Conservation (phyloP, 2,888 invertebrate species). For the Tipula lateralis region DNA sequence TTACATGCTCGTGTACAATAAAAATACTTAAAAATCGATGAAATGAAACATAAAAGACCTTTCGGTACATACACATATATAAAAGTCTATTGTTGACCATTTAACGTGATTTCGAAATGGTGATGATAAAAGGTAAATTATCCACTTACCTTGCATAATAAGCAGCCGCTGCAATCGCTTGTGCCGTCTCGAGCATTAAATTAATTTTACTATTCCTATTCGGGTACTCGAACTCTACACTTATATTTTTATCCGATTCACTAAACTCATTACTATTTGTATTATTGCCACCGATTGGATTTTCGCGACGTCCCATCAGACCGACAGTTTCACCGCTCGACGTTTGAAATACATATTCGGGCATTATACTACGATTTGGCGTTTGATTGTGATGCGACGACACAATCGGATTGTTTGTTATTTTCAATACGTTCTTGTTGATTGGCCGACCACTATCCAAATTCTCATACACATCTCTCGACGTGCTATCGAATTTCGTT, state of each 20-base stretch:
- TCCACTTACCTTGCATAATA: constrained; percentile 43
- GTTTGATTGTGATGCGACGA: not conserved
- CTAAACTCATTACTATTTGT: constrained; percentile 36
- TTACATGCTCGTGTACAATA: not conserved
- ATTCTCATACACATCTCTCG: not conserved
- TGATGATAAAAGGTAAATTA: not conserved
- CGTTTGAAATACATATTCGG: not conserved
- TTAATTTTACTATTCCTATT: constrained; percentile 44
- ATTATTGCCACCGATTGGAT: constrained; percentile 32
- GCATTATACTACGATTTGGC: not conserved
- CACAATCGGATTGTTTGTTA: not conserved
- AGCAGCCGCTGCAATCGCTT: constrained; percentile 44
- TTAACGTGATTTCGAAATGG: not conserved
- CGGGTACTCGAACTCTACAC: constrained; percentile 36
- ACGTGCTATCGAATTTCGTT: constrained; percentile 40
- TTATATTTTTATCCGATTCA: constrained; percentile 30
- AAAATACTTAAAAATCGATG: not conserved
- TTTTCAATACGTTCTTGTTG: constrained; percentile 13
- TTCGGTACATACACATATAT: not conserved
- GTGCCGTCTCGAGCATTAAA: constrained; percentile 43
- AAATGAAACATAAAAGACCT: not conserved
- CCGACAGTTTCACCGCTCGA: constrained; percentile 25
- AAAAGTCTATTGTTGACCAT: not conserved
- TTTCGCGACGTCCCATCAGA: not conserved
- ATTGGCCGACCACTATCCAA: not conserved